Evolutionary conservation across 1,140 invertebrate species (phyloP).

Genomic region (Ips nitidus): DNA sequence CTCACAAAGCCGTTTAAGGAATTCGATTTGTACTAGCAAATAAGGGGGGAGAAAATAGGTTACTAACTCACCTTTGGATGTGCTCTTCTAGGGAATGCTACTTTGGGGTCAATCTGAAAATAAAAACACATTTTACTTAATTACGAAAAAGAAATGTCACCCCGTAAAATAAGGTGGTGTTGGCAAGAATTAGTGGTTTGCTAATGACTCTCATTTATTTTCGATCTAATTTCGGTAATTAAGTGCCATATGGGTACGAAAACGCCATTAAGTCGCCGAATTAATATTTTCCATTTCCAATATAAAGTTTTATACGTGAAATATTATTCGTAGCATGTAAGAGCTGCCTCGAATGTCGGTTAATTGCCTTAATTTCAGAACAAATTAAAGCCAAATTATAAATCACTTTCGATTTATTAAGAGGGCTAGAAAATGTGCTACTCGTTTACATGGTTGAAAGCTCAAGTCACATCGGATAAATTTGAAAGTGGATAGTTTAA

Average conservation of each 20-base stretch:
- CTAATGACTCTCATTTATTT: constrained; percentile 41
- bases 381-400: constrained; percentile 37
- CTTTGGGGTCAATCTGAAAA: constrained; percentile 98
- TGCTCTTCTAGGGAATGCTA: constrained; percentile 97
- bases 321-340: constrained; percentile 29
- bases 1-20: not conserved
- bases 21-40: not conserved
- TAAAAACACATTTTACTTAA: constrained; percentile 19
- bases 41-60: too few relatives aligned
- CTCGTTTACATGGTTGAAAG: constrained; percentile 15
- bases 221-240: constrained; percentile 42
- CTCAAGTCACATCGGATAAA: not conserved
- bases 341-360: constrained; percentile 15
- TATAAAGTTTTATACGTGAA: constrained; percentile 37
- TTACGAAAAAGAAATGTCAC: constrained; percentile 2
- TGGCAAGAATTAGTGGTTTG: constrained; percentile 8
- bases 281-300: constrained; percentile 40
- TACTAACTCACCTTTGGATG: constrained; percentile 89
- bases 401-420: constrained; percentile 36
- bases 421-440: constrained; percentile 25
- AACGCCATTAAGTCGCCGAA: constrained; percentile 37
- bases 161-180: constrained; percentile 7
- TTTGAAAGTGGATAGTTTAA: not conserved
- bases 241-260: constrained; percentile 36
- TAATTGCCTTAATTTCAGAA: constrained; percentile 35